A percentile compares a stretch with the other conserved stretches of the same genome.
Evolutionary conservation across 2,113 vertebrate species (phyloP).

Genomic region (Petroica traversi): DNA sequence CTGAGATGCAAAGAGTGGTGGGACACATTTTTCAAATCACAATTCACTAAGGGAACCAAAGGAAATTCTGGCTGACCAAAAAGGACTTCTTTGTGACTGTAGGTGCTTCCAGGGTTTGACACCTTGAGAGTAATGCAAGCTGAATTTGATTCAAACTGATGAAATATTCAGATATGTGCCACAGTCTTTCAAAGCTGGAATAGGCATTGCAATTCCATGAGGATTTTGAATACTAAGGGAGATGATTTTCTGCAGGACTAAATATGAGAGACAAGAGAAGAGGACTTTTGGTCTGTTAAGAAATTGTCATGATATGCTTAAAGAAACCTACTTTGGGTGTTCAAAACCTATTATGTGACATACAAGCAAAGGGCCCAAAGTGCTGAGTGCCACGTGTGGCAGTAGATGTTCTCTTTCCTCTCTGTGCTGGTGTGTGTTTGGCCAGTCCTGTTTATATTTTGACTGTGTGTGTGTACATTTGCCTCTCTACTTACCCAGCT

Average conservation of each 20-base stretch:
- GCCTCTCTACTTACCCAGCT: not conserved
- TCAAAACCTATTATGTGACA: not conserved
- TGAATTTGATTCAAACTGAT: not conserved
- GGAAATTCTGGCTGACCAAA: not conserved
- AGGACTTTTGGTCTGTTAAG: not conserved
- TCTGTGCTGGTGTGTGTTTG: not conserved
- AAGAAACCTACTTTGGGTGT: rapidly evolving
- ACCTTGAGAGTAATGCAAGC: not conserved
- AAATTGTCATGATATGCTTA: not conserved
- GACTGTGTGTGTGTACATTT: too few relatives aligned
- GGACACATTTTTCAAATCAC: not conserved
- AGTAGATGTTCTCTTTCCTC: not conserved
- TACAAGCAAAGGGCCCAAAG: not conserved
- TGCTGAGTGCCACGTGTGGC: not conserved
- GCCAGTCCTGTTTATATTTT: not conserved
- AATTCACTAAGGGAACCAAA: not conserved
- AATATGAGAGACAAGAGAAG: not conserved
- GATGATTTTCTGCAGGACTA: not conserved
- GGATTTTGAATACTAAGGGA: not conserved
- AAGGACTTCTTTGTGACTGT: not conserved
- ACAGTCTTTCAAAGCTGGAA: not conserved
- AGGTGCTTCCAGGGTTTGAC: not conserved
- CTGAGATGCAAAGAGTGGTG: not conserved
- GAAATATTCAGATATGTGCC: not conserved
- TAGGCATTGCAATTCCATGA: not conserved